phyloP scores from a whole-genome alignment of 2,797 vertebrate genomes.

The Pseudocheirus occidentalis region DNA sequence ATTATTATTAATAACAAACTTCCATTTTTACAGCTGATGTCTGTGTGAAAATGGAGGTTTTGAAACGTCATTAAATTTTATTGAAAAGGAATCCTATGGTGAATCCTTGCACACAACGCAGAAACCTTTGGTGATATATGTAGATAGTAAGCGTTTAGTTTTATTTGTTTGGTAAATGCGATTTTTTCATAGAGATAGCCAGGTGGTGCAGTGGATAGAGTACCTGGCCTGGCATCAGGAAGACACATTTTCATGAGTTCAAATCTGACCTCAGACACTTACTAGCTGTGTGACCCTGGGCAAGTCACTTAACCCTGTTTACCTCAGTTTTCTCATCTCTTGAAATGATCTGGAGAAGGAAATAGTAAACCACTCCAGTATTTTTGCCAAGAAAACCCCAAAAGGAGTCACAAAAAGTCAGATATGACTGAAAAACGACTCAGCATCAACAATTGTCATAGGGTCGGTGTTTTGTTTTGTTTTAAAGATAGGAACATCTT shows the following conservation, averaged over 20 bases:
- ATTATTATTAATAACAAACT: background rate
- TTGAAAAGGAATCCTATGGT: background rate
- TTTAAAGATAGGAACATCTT: background rate
- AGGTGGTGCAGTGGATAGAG: background rate
- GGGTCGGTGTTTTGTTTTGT: background rate
- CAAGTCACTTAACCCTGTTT: background rate
- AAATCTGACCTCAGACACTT: background rate
- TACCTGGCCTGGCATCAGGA: background rate
- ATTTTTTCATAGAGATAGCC: background rate
- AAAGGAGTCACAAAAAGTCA: background rate
- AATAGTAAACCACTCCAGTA: background rate
- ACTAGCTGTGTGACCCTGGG: too few relatives aligned
- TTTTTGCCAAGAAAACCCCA: background rate
- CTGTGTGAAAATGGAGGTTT: background rate
- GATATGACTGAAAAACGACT: background rate
- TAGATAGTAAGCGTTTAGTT: background rate
- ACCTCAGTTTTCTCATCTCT: background rate
- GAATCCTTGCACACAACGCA: background rate
- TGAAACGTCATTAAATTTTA: background rate
- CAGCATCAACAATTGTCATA: background rate
- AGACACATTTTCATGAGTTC: background rate
- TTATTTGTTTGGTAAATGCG: background rate
- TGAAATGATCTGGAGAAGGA: background rate
- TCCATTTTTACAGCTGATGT: background rate
- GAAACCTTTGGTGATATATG: background rate